phyloP scores from a whole-genome alignment of 2,888 invertebrate species.

The Luperina testacea region DNA sequence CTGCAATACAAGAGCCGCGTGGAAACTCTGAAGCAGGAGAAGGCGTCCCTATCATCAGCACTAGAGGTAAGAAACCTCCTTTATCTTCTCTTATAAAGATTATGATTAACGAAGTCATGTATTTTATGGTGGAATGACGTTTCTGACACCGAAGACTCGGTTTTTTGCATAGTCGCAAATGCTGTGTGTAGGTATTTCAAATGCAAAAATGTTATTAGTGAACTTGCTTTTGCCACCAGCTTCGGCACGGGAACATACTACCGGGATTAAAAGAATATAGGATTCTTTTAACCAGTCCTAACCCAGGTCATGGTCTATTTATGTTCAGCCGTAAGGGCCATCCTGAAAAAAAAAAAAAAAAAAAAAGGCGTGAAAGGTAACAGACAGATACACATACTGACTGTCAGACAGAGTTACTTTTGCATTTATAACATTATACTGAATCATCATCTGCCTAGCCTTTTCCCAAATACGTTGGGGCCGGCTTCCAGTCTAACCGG shows the following conservation, averaged over 20 bases:
- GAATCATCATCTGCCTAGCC: too few species aligned
- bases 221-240: neutral
- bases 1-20: conserved; percentile 93
- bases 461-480: too few species aligned
- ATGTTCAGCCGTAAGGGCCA: too few species aligned
- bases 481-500: too few species aligned
- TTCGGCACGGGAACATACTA: neutral
- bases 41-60: conserved; percentile 92
- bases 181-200: neutral
- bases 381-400: too few species aligned
- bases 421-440: too few species aligned
- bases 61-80: conserved; percentile 91
- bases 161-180: neutral
- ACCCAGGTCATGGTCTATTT: neutral
- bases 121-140: neutral
- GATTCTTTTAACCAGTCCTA: too few species aligned
- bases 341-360: too few species aligned
- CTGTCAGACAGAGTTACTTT: too few species aligned
- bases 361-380: too few species aligned
- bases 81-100: neutral
- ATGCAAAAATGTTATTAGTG: neutral
- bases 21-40: conserved; percentile 94
- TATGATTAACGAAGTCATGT: neutral
- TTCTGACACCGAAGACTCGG: neutral
- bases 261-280: too few species aligned